Base-by-base conservation (phyloP, 1,140 invertebrate genomes). In the Stenopsyche tienmushanensis region DNA sequence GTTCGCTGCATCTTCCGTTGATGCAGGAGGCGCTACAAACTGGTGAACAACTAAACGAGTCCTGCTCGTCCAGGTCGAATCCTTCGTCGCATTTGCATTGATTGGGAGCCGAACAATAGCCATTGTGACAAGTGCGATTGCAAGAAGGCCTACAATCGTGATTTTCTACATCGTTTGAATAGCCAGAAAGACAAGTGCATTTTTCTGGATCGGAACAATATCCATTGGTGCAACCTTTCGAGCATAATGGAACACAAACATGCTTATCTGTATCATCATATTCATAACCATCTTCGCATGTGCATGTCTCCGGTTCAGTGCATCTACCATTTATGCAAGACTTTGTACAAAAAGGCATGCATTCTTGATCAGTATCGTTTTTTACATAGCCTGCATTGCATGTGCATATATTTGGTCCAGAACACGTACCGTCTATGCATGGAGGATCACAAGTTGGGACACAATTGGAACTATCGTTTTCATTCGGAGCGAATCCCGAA, bases 171-270 rank as follows among this genome's bases (percentile, higher is more conserved):
- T 7, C n/a, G 24, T 26, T 47, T 13, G 10, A n/a, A 24, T 53
- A 65, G 1, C 66, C 66, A 1, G 2, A 3, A 3, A 60, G 52
- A 20, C 66, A 69, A 44, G 49, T 21, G 29, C 66, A 69, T 15
- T 64, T 23, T 17, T 60, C 41, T 9, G 66, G 66, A 29, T 17
- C 64, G n/a, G 70, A 65, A 59, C 84, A 85, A 23, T 72, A 73
- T 0, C 81, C 79, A 68, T 84, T 79, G 0, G 69, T 65, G 41
- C 82, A 83, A n/a, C 66, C 69, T 25, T 77, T 72, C 0, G 24
- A 57, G 50, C 80, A 82, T 34, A 76, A 69, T 0, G 80, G 80
- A 21, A 73, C 71, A 58, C 80, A 82, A 25, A 26, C 24, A 20
- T 60, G 8, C 9, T n/a, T n/a, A 47, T 26, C 17, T 1, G 9